Conservation (phyloP, 2,797 vertebrate genomes). For the Karalla daura region DNA sequence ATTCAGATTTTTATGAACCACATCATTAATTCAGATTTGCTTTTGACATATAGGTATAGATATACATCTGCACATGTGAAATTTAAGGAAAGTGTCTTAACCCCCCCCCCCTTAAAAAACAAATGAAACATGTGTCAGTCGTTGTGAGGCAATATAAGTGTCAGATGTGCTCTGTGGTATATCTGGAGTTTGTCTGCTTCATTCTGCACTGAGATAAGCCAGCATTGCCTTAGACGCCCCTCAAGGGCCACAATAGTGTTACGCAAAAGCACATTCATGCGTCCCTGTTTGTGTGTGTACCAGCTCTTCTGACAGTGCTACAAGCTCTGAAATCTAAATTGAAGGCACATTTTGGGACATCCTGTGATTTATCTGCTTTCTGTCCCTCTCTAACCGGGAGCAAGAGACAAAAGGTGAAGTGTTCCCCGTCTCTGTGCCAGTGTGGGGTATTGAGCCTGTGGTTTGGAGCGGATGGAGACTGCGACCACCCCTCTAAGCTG, state of each 20-base stretch:
- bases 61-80: background rate
- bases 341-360: background rate
- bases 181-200: background rate
- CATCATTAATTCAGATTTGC: background rate
- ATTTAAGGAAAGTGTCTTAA: background rate
- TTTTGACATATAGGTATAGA: background rate
- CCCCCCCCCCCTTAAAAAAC: background rate
- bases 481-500: constrained; percentile 31
- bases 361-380: background rate
- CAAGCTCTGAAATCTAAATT: background rate
- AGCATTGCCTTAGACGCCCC: constrained; percentile 10
- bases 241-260: background rate
- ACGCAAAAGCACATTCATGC: background rate
- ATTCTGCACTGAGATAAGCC: constrained; percentile 7
- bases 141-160: background rate
- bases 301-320: background rate
- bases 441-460: background rate
- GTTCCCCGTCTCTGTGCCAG: constrained; percentile 7
- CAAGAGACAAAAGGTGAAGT: constrained; percentile 2
- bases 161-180: background rate
- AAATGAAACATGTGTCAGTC: background rate
- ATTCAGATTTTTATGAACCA: background rate
- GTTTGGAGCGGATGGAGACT: constrained; percentile 23
- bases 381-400: background rate
- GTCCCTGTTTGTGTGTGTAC: background rate